phyloP scores from a whole-genome alignment of 2,113 vertebrate genomes.

The Ahaetulla prasina region DNA sequence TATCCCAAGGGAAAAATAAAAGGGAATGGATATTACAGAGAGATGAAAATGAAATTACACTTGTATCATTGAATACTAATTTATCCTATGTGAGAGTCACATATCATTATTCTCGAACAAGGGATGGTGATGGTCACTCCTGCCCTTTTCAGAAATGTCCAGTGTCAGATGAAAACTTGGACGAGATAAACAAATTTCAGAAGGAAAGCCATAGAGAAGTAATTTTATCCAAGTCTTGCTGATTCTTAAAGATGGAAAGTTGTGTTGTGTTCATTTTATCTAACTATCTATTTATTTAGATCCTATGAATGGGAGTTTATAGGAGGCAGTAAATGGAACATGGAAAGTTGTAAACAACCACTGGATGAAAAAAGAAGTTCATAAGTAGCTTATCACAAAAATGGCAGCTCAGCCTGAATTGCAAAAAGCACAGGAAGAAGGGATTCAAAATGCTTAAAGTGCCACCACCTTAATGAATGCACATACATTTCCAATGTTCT shows the following conservation, averaged over 20 bases:
- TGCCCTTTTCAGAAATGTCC: not conserved
- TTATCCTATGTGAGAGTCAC: not conserved
- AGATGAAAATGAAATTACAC: not conserved
- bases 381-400: not conserved
- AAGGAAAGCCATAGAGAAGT: not conserved
- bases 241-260: not conserved
- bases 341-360: not conserved
- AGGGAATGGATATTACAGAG: not conserved
- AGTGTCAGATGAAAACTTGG: not conserved
- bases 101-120: not conserved
- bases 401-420: not conserved
- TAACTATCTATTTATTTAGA: not conserved
- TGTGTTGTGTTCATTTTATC: not conserved
- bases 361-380: not conserved
- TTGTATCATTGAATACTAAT: not conserved
- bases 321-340: not conserved
- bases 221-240: not conserved
- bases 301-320: not conserved
- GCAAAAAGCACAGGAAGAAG: not conserved
- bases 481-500: not conserved
- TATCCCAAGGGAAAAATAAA: not conserved
- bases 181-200: not conserved
- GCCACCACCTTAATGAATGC: not conserved
- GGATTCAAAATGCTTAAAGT: not conserved
- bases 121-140: not conserved